Base-by-base conservation (phyloP, 2,888 invertebrate species). In the Deilephila porcellus region DNA sequence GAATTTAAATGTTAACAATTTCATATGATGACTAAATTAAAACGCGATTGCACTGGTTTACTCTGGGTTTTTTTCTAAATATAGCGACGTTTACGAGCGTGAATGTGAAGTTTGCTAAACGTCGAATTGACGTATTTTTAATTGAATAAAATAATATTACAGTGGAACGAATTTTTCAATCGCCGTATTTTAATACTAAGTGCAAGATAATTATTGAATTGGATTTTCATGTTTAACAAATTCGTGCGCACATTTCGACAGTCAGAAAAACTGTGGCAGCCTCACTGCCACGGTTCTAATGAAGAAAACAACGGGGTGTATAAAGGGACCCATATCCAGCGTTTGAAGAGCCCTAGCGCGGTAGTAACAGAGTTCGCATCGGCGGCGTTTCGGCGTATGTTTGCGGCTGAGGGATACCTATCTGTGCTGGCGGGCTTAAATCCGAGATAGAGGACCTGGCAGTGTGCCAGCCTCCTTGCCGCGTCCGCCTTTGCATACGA, bases 391-490 rank as follows among this genome's bases (percentile, higher is more conserved):
- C 74, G 76, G 70, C 75, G 81, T 77, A 78, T 80, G 81, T 75
- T 78, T 73, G 79, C 74, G 80, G 77, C 78, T 76, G 76, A 79
- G 79, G 76, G 77, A 82, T 86, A 81, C 85, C 90, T 81, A 74
- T 71, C 75, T 83, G 86, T 77, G 79, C 80, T 89, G 90, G 91
- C 76, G 82, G 83, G 85, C 87, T 83, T 76, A 86, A 87, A 86
- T 88, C 85, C 80, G 82, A 86, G 84, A 90, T 87, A 83, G 84
- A 83, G 78, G 80, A 77, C 78, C 81, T 92, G 92, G 92, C 91
- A 59, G 74, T 32, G 32, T 75, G 90, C 92, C 92, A 92, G 79
- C 76, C 79, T 86, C 85, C 88, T 86, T 85, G 82, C 85, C 81
- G 81, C 81, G 83, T 82, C 83, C 84, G 80, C 83, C 81, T 87